Conservation (phyloP, 2,888 invertebrate species). For the Lymantria dispar region DNA sequence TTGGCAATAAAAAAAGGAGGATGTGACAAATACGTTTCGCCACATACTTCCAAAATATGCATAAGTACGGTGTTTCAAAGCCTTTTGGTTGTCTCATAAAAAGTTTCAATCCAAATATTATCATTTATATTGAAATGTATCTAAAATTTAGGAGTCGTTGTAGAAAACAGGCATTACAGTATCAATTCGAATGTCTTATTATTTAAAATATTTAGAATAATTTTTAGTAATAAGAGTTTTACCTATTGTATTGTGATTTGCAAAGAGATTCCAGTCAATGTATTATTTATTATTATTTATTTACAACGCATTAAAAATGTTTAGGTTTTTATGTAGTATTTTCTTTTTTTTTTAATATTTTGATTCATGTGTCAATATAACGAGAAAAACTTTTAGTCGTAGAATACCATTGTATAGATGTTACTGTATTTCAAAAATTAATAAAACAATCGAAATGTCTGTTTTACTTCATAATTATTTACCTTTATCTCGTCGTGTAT, state of each 20-base stretch:
- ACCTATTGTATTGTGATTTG: slow-evolving; percentile 41
- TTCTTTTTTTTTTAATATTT: slow-evolving; percentile 33
- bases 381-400: slow-evolving; percentile 69
- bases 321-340: slow-evolving; percentile 25
- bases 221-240: slow-evolving; percentile 13
- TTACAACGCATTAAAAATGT: slow-evolving; percentile 29
- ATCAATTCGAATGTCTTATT: slow-evolving; percentile 8
- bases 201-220: slow-evolving; percentile 19
- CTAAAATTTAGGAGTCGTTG: no score
- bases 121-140: no score
- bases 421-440: slow-evolving; percentile 80
- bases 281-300: slow-evolving; percentile 37
- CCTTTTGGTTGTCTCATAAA: no score
- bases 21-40: no score
- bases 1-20: no score
- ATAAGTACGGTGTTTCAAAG: no score
- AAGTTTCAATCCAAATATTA: no score
- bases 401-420: slow-evolving; percentile 81
- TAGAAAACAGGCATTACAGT: no score
- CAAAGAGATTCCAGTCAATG: slow-evolving; percentile 42
- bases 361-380: slow-evolving; percentile 75
- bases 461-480: background rate
- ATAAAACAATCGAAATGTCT: slow-evolving; percentile 64
- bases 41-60: no score
- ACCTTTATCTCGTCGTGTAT: no score